These are phyloP conservation scores for Suricata suricatta DNA, from an alignment of 2,113 vertebrate genomes.

Conservation along the genomic window DNA sequence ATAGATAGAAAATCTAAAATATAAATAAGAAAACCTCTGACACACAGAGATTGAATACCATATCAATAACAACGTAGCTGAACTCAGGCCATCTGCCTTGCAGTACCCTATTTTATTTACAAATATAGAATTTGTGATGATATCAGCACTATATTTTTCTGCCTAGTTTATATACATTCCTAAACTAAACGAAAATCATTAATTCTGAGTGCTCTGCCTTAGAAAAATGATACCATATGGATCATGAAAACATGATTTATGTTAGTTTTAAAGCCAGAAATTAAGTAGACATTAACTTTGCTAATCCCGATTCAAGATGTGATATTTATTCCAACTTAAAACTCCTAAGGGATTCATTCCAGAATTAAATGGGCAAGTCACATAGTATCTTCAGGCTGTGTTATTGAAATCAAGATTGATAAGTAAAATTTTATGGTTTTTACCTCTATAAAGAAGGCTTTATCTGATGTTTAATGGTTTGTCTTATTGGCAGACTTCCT, in stretches of 20 bases:
- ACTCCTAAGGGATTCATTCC: constrained; percentile 24
- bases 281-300: constrained; percentile 40
- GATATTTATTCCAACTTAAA: constrained; percentile 27
- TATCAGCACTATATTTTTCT: background rate
- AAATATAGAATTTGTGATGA: background rate
- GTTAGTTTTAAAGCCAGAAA: constrained; percentile 35
- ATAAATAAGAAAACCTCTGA: background rate
- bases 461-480: constrained; percentile 15
- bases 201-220: constrained; percentile 17
- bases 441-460: background rate
- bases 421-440: constrained; percentile 21
- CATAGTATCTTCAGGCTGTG: background rate
- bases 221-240: constrained; percentile 7
- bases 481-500: background rate
- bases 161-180: background rate
- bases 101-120: background rate
- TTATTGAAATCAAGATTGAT: constrained; percentile 46
- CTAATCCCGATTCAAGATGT: constrained; percentile 12
- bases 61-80: background rate
- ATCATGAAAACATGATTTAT: constrained; percentile 33
- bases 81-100: background rate
- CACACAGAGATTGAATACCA: background rate
- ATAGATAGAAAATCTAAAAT: background rate
- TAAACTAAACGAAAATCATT: background rate
- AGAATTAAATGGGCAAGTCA: background rate